Evolutionary conservation across 2,888 invertebrate genomes (phyloP).

Genomic region (Sinopyrophorus schimmeli): DNA sequence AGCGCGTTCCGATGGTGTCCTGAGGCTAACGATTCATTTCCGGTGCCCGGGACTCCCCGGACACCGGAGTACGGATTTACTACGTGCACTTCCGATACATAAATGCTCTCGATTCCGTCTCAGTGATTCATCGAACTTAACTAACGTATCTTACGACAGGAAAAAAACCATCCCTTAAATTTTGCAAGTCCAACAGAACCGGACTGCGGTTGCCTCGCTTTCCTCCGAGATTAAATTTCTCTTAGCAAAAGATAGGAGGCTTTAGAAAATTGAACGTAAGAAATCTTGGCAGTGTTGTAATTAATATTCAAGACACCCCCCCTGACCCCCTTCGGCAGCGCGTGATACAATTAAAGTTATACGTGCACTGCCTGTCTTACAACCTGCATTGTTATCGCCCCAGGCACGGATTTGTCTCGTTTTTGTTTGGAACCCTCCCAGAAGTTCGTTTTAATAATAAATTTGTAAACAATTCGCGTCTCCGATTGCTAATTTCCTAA

Average conservation of each 20-base stretch:
- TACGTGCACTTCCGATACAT: constrained; percentile 43
- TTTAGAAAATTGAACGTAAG: too few relatives aligned
- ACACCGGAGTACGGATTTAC: constrained; percentile 44
- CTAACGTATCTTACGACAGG: constrained; percentile 11
- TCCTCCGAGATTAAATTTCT: too few relatives aligned
- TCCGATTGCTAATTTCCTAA: too few relatives aligned
- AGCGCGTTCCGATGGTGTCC: constrained; percentile 45
- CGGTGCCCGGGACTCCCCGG: constrained; percentile 41
- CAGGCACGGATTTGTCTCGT: constrained; percentile 34
- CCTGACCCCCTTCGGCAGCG: constrained; percentile 39
- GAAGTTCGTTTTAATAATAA: too few relatives aligned
- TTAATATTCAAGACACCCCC: constrained; percentile 47
- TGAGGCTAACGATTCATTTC: constrained; percentile 49
- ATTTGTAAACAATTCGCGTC: too few relatives aligned
- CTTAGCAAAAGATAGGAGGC: too few relatives aligned
- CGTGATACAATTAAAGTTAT: constrained; percentile 51
- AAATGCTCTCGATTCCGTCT: constrained; percentile 37
- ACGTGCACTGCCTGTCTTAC: constrained; percentile 44
- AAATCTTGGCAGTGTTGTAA: constrained; percentile 38
- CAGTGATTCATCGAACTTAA: constrained; percentile 32
- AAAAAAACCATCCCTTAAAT: background rate
- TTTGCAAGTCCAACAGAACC: background rate
- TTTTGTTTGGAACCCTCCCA: too few relatives aligned
- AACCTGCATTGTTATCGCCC: constrained; percentile 37
- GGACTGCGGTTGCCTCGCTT: too few relatives aligned